phyloP scores from a whole-genome alignment of 2,888 invertebrate species.

The Cistogaster globosa region DNA sequence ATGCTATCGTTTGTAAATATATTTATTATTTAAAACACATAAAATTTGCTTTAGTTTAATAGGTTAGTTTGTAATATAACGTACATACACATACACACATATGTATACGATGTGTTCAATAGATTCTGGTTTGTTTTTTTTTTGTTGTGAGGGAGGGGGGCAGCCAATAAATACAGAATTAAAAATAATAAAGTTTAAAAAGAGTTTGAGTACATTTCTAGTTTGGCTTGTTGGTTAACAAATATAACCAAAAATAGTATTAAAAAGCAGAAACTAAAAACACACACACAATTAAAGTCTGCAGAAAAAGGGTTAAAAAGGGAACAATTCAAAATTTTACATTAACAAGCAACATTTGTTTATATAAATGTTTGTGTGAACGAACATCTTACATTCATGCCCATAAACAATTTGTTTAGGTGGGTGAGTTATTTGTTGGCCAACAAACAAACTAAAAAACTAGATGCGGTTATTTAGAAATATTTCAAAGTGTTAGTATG shows the following conservation, averaged over 20 bases:
- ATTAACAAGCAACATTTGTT: constrained; percentile 71
- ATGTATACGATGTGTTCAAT: constrained; percentile 42
- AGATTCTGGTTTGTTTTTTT: constrained; percentile 52
- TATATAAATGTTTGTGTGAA: constrained; percentile 32
- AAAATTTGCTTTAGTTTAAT: constrained; percentile 61
- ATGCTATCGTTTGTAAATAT: not conserved
- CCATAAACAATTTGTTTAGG: constrained; percentile 61
- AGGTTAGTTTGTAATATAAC: constrained; percentile 54
- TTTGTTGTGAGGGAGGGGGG: not conserved
- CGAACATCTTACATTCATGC: constrained; percentile 12
- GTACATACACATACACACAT: not conserved
- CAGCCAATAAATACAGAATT: not conserved
- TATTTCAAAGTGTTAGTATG: constrained; percentile 39
- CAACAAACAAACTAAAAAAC: constrained; percentile 68
- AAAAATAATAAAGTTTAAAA: constrained; percentile 9
- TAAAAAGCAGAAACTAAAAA: constrained; percentile 25
- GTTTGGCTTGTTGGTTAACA: constrained; percentile 51
- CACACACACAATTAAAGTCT: not conserved
- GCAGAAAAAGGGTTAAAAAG: constrained; percentile 54
- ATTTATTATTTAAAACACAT: constrained; percentile 4
- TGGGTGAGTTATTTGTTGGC: constrained; percentile 73
- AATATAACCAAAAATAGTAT: constrained; percentile 57
- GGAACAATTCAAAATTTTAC: constrained; percentile 59
- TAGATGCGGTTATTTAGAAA: constrained; percentile 71
- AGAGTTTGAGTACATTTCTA: constrained; percentile 31